These are phyloP conservation scores for Euborellia annulipes DNA, from an alignment of 1,140 invertebrate genomes.

Conservation along the genomic window DNA sequence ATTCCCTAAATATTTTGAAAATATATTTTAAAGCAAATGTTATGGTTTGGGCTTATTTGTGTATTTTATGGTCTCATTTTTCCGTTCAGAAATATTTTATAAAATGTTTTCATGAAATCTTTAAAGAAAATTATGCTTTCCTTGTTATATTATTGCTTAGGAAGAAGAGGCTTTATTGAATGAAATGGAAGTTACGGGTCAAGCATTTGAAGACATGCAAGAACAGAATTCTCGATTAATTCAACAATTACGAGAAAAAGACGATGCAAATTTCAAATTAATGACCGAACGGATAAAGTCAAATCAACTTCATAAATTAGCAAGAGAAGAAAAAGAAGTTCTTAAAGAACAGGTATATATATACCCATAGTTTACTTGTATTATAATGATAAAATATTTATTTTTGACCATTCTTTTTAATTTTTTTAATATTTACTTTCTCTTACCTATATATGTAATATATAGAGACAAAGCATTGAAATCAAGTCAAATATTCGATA, in stretches of 20 bases:
- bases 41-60: too few relatives aligned
- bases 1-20: too few relatives aligned
- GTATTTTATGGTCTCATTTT: too few relatives aligned
- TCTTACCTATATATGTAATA: too few relatives aligned
- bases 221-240: slow-evolving; percentile 94
- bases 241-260: slow-evolving; percentile 91
- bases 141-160: slow-evolving; percentile 26
- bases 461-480: too few relatives aligned
- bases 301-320: slow-evolving; percentile 87
- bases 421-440: too few relatives aligned
- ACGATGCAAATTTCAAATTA: slow-evolving; percentile 98
- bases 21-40: too few relatives aligned
- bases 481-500: too few relatives aligned
- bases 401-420: not conserved
- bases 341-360: slow-evolving; percentile 64
- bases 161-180: slow-evolving; percentile 94
- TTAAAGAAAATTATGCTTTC: too few relatives aligned
- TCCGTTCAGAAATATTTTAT: too few relatives aligned
- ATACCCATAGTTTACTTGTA: not conserved
- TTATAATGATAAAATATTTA: too few relatives aligned
- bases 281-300: slow-evolving; percentile 98
- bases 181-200: slow-evolving; percentile 98
- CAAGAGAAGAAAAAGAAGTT: slow-evolving; percentile 86
- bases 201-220: slow-evolving; percentile 99
- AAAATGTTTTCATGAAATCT: too few relatives aligned